phyloP scores from a whole-genome alignment of 2,113 vertebrate genomes.

The Glaucidium brasilianum region DNA sequence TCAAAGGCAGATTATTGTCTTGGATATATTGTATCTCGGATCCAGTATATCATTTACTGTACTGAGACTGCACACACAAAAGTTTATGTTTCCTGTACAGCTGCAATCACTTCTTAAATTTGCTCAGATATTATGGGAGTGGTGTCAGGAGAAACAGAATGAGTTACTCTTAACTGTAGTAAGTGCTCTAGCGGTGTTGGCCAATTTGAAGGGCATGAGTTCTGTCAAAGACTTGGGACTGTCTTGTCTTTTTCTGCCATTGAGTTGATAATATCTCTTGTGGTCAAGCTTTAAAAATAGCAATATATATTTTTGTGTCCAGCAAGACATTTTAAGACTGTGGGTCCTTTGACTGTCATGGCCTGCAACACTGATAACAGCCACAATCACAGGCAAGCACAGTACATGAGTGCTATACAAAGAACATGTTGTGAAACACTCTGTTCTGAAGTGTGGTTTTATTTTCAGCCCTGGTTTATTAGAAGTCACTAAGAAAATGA shows the following conservation, averaged over 20 bases:
- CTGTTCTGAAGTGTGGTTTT: not conserved
- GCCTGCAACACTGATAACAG: not conserved
- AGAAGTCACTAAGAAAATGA: not conserved
- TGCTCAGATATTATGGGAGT: not conserved
- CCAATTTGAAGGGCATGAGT: not conserved
- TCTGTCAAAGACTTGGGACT: not conserved
- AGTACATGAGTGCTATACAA: not conserved
- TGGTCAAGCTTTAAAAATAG: not conserved
- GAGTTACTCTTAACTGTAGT: not conserved
- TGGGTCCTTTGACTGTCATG: not conserved
- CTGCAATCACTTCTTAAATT: not conserved
- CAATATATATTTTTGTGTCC: not conserved
- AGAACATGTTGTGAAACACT: not conserved
- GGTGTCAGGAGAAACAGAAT: not conserved
- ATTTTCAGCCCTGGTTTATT: not conserved
- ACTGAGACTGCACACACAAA: not conserved
- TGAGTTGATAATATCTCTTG: not conserved
- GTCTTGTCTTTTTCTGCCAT: not conserved
- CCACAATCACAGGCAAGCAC: not conserved
- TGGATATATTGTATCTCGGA: not conserved
- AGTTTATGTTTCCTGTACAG: not conserved
- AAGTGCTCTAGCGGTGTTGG: not conserved
- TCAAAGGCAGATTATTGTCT: not conserved
- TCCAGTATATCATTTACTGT: not conserved
- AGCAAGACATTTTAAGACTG: not conserved